These are phyloP conservation scores for Isichthys henryi DNA, from an alignment of 2,113 vertebrate species.

Conservation along the genomic window DNA sequence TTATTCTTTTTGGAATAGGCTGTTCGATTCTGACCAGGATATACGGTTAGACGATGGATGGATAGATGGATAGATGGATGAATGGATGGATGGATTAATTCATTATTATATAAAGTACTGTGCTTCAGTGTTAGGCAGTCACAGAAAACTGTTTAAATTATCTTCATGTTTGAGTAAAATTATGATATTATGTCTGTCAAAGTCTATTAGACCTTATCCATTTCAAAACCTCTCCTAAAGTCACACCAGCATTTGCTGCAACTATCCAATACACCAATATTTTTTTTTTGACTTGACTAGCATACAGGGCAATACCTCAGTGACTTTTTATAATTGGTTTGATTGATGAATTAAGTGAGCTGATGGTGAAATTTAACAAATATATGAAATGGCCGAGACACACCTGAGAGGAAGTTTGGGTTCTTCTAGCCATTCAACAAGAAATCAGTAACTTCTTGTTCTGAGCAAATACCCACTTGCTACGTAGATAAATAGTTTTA, in stretches of 20 bases:
- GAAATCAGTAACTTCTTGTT: not conserved
- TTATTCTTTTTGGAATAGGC: not conserved
- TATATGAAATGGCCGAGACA: not conserved
- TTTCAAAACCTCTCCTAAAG: not conserved
- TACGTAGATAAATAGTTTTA: not conserved
- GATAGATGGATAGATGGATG: not conserved
- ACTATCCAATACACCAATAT: not conserved
- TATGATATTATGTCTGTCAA: not conserved
- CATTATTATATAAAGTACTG: not conserved
- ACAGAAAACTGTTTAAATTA: not conserved
- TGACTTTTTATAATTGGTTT: not conserved
- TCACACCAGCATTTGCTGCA: not conserved
- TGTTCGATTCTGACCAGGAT: not conserved
- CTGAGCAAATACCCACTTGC: not conserved
- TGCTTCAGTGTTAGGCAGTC: not conserved
- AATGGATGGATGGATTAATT: not conserved
- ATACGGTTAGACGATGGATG: not conserved
- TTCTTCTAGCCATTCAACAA: not conserved
- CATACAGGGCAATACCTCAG: not conserved
- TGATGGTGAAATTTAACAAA: not conserved
- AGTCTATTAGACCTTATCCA: not conserved
- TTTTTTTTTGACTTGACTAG: not conserved
- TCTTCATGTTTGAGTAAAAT: not conserved
- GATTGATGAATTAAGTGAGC: not conserved
- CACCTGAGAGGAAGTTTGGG: not conserved